These are phyloP conservation scores for Ferrisia virgata DNA, from an alignment of 2,888 invertebrate genomes.

Conservation along the genomic window DNA sequence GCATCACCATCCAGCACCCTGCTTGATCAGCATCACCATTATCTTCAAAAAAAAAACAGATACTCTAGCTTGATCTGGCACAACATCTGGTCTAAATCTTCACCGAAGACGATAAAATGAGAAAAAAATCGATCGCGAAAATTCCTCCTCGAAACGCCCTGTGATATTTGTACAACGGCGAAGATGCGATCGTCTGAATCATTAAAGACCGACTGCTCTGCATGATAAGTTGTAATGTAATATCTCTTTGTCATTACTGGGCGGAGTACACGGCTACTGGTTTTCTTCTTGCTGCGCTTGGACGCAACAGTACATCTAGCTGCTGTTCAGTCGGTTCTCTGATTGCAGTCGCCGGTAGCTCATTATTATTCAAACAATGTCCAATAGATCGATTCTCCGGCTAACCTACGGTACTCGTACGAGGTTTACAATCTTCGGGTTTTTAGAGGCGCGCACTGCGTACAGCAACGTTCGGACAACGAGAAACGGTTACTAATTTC, in stretches of 20 bases:
- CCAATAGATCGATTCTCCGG: constrained; percentile 12
- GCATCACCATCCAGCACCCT: too few species aligned
- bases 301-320: neutral
- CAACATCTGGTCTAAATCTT: too few species aligned
- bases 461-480: neutral
- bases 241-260: constrained; percentile 45
- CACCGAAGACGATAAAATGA: too few species aligned
- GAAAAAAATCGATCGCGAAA: neutral
- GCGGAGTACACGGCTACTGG: constrained; percentile 46
- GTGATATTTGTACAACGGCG: neutral
- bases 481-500: constrained; percentile 11
- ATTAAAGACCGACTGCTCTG: constrained; percentile 42
- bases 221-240: constrained; percentile 45
- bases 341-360: constrained; percentile 10
- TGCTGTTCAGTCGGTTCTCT: constrained; percentile 28
- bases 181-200: constrained; percentile 45
- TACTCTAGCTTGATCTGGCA: too few species aligned
- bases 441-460: neutral
- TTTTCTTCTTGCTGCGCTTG: constrained; percentile 35
- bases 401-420: neutral
- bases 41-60: too few species aligned
- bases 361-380: constrained; percentile 24
- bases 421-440: neutral
- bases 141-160: constrained; percentile 39
- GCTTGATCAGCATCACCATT: too few species aligned